A percentile compares a stretch with the other conserved stretches of the same genome.
phyloP scores from a whole-genome alignment of 2,113 vertebrate species.

The Micromys minutus region DNA sequence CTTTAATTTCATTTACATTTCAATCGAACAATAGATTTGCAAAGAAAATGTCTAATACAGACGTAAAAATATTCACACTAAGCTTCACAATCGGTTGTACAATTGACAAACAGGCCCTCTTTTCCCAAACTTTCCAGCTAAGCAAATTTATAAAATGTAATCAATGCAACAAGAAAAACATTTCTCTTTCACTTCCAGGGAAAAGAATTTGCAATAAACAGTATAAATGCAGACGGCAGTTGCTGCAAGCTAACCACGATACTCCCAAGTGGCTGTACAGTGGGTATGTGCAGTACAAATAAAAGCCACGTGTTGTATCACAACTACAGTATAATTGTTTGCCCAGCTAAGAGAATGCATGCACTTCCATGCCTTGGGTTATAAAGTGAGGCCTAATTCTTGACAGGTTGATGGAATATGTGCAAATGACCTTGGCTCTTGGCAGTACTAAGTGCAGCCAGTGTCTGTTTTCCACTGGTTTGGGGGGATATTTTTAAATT shows the following conservation, averaged over 20 bases:
- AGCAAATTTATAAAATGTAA: conserved; percentile 92
- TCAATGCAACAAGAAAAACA: conserved; percentile 91
- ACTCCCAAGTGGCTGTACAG: conserved; percentile 96
- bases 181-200: conserved; percentile 91
- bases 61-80: conserved; percentile 99
- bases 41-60: conserved; percentile 99
- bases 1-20: conserved; percentile 98
- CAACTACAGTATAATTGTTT: conserved; percentile 98
- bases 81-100: conserved; percentile 95
- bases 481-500: conserved; percentile 65
- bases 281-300: conserved; percentile 96
- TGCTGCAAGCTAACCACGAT: conserved; percentile 96
- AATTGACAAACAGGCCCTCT: conserved; percentile 94
- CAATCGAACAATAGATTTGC: conserved; percentile 99
- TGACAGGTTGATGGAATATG: conserved; percentile 85
- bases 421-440: conserved; percentile 87
- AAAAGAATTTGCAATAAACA: conserved; percentile 93
- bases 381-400: conserved; percentile 87
- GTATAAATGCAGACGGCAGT: conserved; percentile 93
- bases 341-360: conserved; percentile 94
- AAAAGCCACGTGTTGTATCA: conserved; percentile 98
- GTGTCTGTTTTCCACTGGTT: conserved; percentile 81
- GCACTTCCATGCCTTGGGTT: conserved; percentile 91
- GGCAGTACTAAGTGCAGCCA: conserved; percentile 86
- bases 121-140: conserved; percentile 92